Base-by-base conservation (phyloP, 2,888 invertebrate genomes). In the Pollenia labialis region DNA sequence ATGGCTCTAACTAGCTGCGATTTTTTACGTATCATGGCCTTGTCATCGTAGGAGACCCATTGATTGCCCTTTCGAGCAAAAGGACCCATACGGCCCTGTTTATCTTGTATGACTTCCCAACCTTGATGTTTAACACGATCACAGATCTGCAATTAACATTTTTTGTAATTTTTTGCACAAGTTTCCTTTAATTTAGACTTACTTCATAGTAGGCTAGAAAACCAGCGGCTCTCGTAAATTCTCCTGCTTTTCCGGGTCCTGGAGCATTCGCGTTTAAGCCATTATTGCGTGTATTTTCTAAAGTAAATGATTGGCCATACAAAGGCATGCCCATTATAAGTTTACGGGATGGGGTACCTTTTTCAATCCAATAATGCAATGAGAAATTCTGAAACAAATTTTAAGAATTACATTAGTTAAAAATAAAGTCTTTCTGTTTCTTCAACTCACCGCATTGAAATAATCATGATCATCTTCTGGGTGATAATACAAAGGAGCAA, bases 31-130 rank as follows among this genome's bases (percentile, higher is more conserved):
- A 98, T 96, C 93, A 96, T 97, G 48, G 96, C 96, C 10, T 95
- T 94, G 91, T 98, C 98, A 91, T 98, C 98, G 90, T 95, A 98
- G 2, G 97, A 97, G 23, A 98, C 97, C 98, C 98, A 98, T 91
- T 98, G 98, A 90, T 96, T 96, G 64, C 96, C 97, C 90, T 97
- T 97, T 91, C 96, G 96, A 0, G 98, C 97, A 90, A 96, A 98
- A 0, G 98, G 98, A 6, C 98, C 98, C 95, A 98, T 97, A 68
- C 97, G 94, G 14, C 95, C 94, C 71, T 95, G 93, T 0, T 96
- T 95, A 91, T 98, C 97, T 90, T 97, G 95, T 0, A 97, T 96
- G 0, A 97, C 96, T 4, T 95, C 96, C 97, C 97, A 97, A 2
- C 96, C 97, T 81, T 95, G 95, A 88, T 96, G 95, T 88, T 95